Evolutionary conservation across 2,113 vertebrate species (phyloP).

Genomic region (Gracilinanus agilis): DNA sequence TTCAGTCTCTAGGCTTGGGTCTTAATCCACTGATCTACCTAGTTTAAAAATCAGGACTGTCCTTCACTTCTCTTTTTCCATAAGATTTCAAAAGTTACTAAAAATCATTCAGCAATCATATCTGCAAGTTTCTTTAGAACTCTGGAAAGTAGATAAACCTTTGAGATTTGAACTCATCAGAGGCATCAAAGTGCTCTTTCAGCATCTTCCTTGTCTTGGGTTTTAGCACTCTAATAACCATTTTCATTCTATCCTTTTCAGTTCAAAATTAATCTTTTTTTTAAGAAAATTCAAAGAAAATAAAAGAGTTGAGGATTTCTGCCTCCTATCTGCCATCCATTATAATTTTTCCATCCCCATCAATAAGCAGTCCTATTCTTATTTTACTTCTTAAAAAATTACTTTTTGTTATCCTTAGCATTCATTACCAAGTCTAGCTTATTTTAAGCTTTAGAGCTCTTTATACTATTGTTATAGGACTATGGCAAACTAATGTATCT

Average conservation of each 20-base stretch:
- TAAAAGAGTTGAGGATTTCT: not conserved
- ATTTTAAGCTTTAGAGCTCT: not conserved
- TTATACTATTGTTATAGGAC: not conserved
- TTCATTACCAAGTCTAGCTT: not conserved
- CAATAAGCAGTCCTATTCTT: not conserved
- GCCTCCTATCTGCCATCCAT: not conserved
- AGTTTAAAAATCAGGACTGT: not conserved
- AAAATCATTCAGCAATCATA: not conserved
- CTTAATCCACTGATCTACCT: too few relatives aligned
- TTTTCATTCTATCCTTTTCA: not conserved
- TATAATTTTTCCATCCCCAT: not conserved
- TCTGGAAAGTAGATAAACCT: not conserved
- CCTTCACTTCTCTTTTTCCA: not conserved
- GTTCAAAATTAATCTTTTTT: not conserved
- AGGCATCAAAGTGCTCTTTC: not conserved
- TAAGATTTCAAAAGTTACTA: not conserved
- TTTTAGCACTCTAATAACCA: not conserved
- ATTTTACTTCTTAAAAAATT: not conserved
- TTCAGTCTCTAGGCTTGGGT: too few relatives aligned
- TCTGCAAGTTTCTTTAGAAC: not conserved
- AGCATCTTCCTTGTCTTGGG: not conserved
- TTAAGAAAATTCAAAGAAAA: not conserved
- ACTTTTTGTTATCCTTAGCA: not conserved
- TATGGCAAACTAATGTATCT: not conserved
- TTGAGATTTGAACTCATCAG: not conserved